Evolutionary conservation across 2,888 invertebrate genomes (phyloP), one percentile per base, ranked within the genome.

Genomic region (Caenorhabditis wallacei): DNA sequence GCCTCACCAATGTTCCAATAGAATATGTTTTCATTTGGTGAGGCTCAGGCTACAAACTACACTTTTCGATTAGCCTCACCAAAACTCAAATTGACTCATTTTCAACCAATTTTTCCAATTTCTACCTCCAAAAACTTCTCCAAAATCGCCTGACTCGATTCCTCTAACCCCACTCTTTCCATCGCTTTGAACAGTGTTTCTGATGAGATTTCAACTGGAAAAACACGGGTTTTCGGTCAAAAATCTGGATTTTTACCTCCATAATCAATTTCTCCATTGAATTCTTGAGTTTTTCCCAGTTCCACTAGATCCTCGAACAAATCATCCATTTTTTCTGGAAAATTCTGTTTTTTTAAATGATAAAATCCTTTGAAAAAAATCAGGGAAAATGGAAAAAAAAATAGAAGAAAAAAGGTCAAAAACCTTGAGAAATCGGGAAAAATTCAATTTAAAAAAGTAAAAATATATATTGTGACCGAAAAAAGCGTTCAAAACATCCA

Each of bases 201-300:
- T 2, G 64, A 68, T 68, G n/a, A n/a, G 26, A 80, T 68, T 40
- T 80, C 16, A 7, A n/a, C 79, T 78, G 61, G 56, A 78, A 76
- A 40, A 40, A 54, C 8, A n/a, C 30, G 40, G 10, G 16, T 22
- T 30, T 30, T 40, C 57, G 2, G 8, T 59, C 13, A 13, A 8
- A 30, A 24, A 51, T 59, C 8, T n/a, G 10, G 2, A 22, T 48
- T n/a, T 37, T 61, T 51, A 68, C 75, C 54, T 53, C 71, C 76
- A 68, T 69, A 76, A 51, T 61, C 61, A 0, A 76, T 2, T 54
- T 68, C 59, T 22, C 76, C 76, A n/a, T 69, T 69, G 35, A 72
- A 80, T 24, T 66, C 46, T 4, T 72, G 20, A 1, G 22, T 30
- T 43, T 66, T 54, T 10, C 72, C 71, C 35, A 72, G 30, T 26